Evolutionary conservation across 2,888 invertebrate genomes (phyloP).

Genomic region (Drosophila diplacantha): DNA sequence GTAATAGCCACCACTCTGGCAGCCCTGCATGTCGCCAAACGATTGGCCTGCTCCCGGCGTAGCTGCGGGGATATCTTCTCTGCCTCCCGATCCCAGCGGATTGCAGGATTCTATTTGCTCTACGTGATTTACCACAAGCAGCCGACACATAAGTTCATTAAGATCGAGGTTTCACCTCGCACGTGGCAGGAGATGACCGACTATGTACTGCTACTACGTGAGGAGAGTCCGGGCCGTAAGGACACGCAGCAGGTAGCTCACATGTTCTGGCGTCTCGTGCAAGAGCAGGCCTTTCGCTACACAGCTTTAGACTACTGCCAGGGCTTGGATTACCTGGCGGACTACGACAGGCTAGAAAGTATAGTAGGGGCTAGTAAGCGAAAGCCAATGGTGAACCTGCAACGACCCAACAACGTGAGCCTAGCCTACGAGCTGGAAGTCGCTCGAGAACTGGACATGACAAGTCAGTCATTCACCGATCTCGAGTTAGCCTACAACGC

Average conservation of each 20-base stretch:
- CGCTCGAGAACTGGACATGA: constrained; percentile 33
- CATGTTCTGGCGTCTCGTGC: constrained; percentile 61
- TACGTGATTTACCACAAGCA: constrained; percentile 74
- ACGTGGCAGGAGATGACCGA: constrained; percentile 60
- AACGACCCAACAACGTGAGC: constrained; percentile 20
- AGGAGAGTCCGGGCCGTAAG: constrained; percentile 2
- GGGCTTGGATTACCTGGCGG: constrained; percentile 66
- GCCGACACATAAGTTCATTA: constrained; percentile 69
- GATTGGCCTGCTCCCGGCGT: constrained; percentile 54
- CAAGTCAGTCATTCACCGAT: constrained; percentile 50
- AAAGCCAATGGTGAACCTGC: constrained; percentile 41
- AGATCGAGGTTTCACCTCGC: constrained; percentile 60
- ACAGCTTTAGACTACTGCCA: constrained; percentile 64
- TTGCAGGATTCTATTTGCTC: constrained; percentile 69
- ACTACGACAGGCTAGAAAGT: constrained; percentile 62
- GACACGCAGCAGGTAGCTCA: constrained; percentile 58
- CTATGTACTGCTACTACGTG: constrained; percentile 47
- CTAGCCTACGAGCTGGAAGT: constrained; percentile 55
- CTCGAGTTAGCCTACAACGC: constrained; percentile 70
- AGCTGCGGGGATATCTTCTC: constrained; percentile 37
- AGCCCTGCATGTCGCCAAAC: constrained; percentile 63
- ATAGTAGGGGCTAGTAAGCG: constrained; percentile 17
- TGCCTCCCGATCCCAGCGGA: constrained; percentile 46
- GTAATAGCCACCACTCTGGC: constrained; percentile 67
- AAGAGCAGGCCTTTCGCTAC: constrained; percentile 63